phyloP scores from a whole-genome alignment of 2,888 invertebrate genomes.

The Bombylius major region DNA sequence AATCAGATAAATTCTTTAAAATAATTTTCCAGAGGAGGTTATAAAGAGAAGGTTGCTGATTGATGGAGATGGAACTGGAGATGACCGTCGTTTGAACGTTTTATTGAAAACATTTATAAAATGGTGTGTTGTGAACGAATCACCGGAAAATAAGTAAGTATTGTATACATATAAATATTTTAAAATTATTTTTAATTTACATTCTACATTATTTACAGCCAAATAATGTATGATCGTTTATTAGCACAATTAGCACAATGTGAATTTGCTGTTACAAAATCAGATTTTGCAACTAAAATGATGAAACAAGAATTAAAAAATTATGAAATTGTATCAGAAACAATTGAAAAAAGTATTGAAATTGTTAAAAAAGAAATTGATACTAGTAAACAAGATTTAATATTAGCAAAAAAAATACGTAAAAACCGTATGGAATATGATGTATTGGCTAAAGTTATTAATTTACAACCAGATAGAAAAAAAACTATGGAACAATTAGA shows the following conservation, averaged over 20 bases:
- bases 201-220: slow-evolving; percentile 36
- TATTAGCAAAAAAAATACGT: slow-evolving; percentile 72
- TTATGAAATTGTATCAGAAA: slow-evolving; percentile 62
- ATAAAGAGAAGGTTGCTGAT: slow-evolving; percentile 81
- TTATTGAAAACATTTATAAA: slow-evolving; percentile 72
- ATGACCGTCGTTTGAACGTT: slow-evolving; percentile 79
- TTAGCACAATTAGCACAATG: slow-evolving; percentile 73
- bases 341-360: slow-evolving; percentile 67
- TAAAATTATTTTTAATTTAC: not conserved
- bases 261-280: slow-evolving; percentile 77
- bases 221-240: slow-evolving; percentile 64
- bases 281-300: slow-evolving; percentile 65
- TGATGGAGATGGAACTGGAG: slow-evolving; percentile 95
- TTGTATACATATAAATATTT: not conserved
- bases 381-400: slow-evolving; percentile 65
- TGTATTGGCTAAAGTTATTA: slow-evolving; percentile 80
- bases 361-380: slow-evolving; percentile 70
- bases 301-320: slow-evolving; percentile 72
- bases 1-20: not conserved
- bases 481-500: slow-evolving; percentile 58
- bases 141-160: slow-evolving; percentile 50
- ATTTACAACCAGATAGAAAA: slow-evolving; percentile 77
- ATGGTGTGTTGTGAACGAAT: slow-evolving; percentile 61
- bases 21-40: slow-evolving; percentile 63
- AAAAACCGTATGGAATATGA: slow-evolving; percentile 90